phyloP scores from a whole-genome alignment of 2,113 vertebrate genomes.

The Candoia aspera region DNA sequence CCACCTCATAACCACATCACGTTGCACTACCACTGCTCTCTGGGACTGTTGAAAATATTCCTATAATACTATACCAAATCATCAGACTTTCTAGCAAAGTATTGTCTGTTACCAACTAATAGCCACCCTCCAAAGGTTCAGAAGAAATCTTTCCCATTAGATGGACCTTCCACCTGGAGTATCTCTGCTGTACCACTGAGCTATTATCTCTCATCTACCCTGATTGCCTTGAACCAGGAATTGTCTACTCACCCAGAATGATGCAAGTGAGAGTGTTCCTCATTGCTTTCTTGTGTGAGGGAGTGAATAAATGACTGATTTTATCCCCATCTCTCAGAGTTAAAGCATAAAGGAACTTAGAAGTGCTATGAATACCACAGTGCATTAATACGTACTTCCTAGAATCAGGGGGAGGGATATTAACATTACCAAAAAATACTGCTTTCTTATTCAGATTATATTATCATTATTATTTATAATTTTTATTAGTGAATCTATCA shows the following conservation, averaged over 20 bases:
- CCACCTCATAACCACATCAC: too few relatives aligned
- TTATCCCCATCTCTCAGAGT: not conserved
- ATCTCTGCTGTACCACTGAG: not conserved
- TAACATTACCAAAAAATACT: not conserved
- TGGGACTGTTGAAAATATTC: too few relatives aligned
- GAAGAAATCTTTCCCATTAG: too few relatives aligned
- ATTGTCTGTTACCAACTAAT: too few relatives aligned
- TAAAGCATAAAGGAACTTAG: not conserved
- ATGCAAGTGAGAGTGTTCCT: not conserved
- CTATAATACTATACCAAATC: too few relatives aligned
- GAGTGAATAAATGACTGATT: not conserved
- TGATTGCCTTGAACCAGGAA: not conserved
- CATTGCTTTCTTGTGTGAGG: not conserved
- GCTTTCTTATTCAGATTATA: too few relatives aligned
- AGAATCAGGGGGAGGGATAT: not conserved
- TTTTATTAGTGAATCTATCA: too few relatives aligned
- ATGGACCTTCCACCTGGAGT: too few relatives aligned
- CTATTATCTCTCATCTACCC: not conserved
- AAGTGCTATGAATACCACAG: not conserved
- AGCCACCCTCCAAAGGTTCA: too few relatives aligned
- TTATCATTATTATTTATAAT: too few relatives aligned
- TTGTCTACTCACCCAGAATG: not conserved
- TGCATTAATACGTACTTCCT: not conserved
- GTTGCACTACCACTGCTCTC: too few relatives aligned
- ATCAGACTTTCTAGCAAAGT: too few relatives aligned